A percentile compares a stretch with the other conserved stretches of the same genome.
Conservation (phyloP, 23 tunicate genomes). For the Corella eumyota region DNA sequence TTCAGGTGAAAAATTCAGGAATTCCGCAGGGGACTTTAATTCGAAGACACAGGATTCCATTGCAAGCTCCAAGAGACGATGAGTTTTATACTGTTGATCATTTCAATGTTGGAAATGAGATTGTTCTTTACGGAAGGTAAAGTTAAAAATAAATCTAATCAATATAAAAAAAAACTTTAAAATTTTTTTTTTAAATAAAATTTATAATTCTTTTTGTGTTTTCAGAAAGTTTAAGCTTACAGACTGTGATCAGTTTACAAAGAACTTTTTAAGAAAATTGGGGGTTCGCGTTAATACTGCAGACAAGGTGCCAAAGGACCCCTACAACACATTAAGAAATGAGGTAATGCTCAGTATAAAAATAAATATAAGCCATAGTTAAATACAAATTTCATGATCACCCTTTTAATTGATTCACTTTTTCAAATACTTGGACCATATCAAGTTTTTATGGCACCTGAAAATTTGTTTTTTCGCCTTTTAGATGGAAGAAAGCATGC, state of each 20-base stretch:
- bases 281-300: constrained; percentile 62
- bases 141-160: not conserved
- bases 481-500: constrained; percentile 79
- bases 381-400: no score
- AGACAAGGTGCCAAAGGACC: constrained; percentile 58
- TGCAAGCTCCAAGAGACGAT: constrained; percentile 83
- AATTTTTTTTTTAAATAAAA: not conserved
- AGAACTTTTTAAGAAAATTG: constrained; percentile 70
- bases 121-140: constrained; percentile 91
- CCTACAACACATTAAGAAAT: constrained; percentile 45
- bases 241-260: constrained; percentile 90
- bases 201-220: constrained; percentile 1
- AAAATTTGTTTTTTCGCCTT: no score
- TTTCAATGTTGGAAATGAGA: constrained; percentile 93
- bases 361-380: no score
- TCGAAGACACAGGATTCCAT: constrained; percentile 87
- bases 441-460: no score
- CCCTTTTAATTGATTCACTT: no score
- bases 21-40: constrained; percentile 95
- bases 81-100: constrained; percentile 86
- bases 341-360: constrained; percentile 45
- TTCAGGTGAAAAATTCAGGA: constrained; percentile 88
- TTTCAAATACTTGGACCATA: no score
- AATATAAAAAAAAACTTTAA: not conserved
- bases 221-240: constrained; percentile 75